Conservation (phyloP, 2,797 vertebrate genomes). For the Masticophis lateralis region DNA sequence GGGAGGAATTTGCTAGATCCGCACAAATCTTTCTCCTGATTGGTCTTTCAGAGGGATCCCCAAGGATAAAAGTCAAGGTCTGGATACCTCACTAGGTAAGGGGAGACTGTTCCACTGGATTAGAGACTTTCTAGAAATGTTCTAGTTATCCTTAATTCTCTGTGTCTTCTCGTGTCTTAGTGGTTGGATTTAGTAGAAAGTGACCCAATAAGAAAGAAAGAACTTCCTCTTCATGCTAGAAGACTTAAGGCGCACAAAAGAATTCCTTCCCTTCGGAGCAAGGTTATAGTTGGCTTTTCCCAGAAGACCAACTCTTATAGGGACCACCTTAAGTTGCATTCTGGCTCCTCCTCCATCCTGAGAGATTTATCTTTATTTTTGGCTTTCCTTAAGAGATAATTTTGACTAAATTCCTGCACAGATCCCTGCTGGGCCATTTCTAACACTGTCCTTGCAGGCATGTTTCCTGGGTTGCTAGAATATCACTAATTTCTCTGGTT, state of each 20-base stretch:
- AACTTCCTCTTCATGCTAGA: no score
- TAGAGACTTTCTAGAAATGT: not conserved
- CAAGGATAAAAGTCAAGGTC: not conserved
- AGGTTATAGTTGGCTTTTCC: no score
- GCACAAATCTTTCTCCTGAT: not conserved
- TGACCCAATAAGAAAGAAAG: no score
- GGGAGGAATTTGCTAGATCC: not conserved
- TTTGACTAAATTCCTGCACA: not conserved
- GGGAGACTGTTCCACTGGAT: fast-evolving
- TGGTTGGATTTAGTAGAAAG: not conserved
- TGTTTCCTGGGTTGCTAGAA: not conserved
- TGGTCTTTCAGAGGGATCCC: not conserved
- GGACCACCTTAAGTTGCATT: no score
- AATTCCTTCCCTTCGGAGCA: no score
- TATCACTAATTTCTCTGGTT: no score
- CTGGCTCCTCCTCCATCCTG: no score
- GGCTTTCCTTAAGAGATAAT: no score
- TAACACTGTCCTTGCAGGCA: no score
- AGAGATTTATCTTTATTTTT: not conserved
- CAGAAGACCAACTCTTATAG: no score
- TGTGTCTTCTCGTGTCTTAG: not conserved
- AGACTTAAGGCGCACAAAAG: no score
- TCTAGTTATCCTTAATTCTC: not conserved
- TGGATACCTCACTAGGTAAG: not conserved
- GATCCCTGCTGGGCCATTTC: not conserved